These are phyloP conservation scores for Falco cherrug DNA, from an alignment of 2,797 vertebrate species.

Conservation along the genomic window DNA sequence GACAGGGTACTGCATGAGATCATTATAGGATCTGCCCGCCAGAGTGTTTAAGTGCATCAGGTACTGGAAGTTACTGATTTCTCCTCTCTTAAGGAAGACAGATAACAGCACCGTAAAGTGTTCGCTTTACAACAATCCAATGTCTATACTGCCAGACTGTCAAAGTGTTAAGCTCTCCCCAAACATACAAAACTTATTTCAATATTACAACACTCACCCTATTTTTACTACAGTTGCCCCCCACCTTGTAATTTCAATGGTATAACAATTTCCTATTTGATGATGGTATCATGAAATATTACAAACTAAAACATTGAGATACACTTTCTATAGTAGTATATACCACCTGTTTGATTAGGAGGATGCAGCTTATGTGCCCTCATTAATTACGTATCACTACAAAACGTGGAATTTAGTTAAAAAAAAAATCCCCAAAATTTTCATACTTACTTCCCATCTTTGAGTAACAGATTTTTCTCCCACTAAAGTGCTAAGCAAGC, in stretches of 20 bases:
- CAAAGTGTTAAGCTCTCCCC: background rate
- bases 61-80: slow-evolving; percentile 99
- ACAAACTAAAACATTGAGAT: background rate
- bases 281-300: background rate
- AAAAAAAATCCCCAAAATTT: rapidly evolving
- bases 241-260: background rate
- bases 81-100: slow-evolving; percentile 87
- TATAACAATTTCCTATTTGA: background rate
- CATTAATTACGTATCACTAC: background rate
- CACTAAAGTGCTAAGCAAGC: slow-evolving; percentile 95
- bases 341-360: background rate
- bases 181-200: background rate
- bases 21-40: slow-evolving; percentile 97
- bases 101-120: slow-evolving; percentile 3
- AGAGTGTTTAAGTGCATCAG: slow-evolving; percentile 98
- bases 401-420: background rate
- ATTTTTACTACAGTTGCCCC: background rate
- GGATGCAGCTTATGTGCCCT: background rate
- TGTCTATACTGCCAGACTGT: background rate
- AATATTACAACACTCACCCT: background rate
- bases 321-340: background rate
- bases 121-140: background rate
- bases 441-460: slow-evolving; percentile 91
- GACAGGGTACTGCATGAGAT: slow-evolving; percentile 99
- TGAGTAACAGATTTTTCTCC: slow-evolving; percentile 98